These are phyloP conservation scores for Seira ritae DNA, from an alignment of 2,888 invertebrate genomes.

Conservation along the genomic window DNA sequence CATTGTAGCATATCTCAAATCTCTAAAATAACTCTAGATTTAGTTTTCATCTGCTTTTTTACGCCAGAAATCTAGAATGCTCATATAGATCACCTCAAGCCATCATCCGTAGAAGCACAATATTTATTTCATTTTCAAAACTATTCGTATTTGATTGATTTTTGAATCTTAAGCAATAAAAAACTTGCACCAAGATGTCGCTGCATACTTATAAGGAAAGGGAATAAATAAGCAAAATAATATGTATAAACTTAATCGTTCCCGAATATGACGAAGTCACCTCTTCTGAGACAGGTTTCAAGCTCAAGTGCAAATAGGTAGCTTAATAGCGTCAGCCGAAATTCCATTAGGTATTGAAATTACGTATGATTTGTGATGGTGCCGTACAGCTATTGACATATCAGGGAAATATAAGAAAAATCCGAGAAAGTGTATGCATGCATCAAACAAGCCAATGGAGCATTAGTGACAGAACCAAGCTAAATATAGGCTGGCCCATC, in stretches of 20 bases:
- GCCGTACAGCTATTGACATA: not conserved
- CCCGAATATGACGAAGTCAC: no score
- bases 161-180: not conserved
- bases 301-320: no score
- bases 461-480: slow-evolving; percentile 34
- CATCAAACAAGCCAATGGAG: not conserved
- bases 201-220: no score
- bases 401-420: not conserved
- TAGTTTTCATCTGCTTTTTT: not conserved
- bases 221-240: not conserved
- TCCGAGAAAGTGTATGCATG: not conserved
- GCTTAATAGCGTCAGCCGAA: no score
- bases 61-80: not conserved
- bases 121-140: not conserved
- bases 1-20: not conserved
- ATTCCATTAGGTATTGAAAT: no score
- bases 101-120: not conserved
- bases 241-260: not conserved
- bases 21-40: not conserved
- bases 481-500: slow-evolving; percentile 73
- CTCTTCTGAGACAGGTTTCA: no score
- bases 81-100: not conserved
- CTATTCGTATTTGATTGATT: not conserved
- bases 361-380: not conserved
- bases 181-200: not conserved